Base-by-base conservation (phyloP, 2,888 invertebrate species). In the Tipula unca region DNA sequence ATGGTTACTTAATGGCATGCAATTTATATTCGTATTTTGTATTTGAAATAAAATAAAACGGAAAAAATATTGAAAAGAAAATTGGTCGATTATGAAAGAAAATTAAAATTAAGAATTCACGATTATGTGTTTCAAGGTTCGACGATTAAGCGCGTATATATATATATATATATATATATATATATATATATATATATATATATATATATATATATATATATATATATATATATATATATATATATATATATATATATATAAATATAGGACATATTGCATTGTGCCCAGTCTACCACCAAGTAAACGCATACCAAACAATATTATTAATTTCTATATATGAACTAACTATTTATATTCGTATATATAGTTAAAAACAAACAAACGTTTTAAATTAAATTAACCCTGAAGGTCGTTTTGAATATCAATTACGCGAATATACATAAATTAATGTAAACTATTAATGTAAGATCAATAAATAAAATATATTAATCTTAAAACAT, bases 381-480 rank as follows among this genome's bases (percentile, higher is more conserved):
- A 69, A 69, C 69, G 69, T 20, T 25, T 69, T 69, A 69, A 25
- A 69, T 69, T 69, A 69, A 69, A 69, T 69, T 69, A 69, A 25
- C 10, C 69, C 69, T 25, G 69, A 69, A 69, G 69, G 69, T 69
- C 69, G 69, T 69, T 69, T 69, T 25, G 20, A 69, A 69, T 69
- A 69, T 69, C 69, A 69, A 69, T 69, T 69, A 69, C 69, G 69
- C 69, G 69, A 69, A 20, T 69, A 69, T 32, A 32, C 4, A 32
- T 69, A 69, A 69, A 69, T 69, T 69, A 69, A 69, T 69, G 25
- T 69, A 69, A 69, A 69, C 69, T 69, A 69, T 69, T 48, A 48
- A 69, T 17, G 13, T 69, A 69, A 69, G 69, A 69, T 25, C 25
- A 69, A 69, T 69, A 69, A 69, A 69, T 69, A 48, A 48, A 48